Conservation (phyloP, 2,113 vertebrate genomes). For the Pipa parva region DNA sequence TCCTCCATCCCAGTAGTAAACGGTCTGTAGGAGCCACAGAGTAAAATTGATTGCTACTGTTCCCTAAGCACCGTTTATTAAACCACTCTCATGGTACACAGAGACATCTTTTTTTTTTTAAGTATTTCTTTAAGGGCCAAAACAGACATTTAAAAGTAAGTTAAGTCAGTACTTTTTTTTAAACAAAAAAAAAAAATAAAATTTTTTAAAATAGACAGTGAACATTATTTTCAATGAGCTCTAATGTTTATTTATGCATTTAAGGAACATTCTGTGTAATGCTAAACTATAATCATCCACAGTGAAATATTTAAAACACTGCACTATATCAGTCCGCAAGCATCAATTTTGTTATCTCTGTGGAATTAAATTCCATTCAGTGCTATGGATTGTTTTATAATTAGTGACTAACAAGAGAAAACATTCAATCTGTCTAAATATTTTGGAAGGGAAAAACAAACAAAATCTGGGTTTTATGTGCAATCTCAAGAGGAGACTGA, state of each 20-base stretch:
- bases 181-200: neutral
- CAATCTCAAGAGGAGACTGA: neutral
- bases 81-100: no score
- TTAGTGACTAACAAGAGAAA: conserved; percentile 12
- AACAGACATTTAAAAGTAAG: conserved; percentile 15
- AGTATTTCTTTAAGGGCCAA: conserved; percentile 18
- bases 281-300: conserved; percentile 23
- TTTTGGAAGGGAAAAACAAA: conserved; percentile 24
- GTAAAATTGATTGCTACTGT: no score
- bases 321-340: conserved; percentile 26
- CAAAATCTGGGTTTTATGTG: conserved; percentile 1
- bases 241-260: conserved; percentile 21
- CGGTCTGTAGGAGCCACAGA: no score
- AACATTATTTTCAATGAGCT: conserved; percentile 30
- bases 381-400: conserved; percentile 12
- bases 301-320: conserved; percentile 16
- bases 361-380: conserved; percentile 16
- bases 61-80: no score
- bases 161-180: conserved; percentile 21
- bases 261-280: conserved; percentile 23
- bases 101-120: no score
- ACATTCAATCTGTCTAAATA: conserved; percentile 26
- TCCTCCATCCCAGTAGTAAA: no score
- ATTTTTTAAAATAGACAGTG: conserved; percentile 8
- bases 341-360: conserved; percentile 30